Evolutionary conservation across 1,140 invertebrate genomes (phyloP).

Genomic region (Caenorhabditis briggsae): DNA sequence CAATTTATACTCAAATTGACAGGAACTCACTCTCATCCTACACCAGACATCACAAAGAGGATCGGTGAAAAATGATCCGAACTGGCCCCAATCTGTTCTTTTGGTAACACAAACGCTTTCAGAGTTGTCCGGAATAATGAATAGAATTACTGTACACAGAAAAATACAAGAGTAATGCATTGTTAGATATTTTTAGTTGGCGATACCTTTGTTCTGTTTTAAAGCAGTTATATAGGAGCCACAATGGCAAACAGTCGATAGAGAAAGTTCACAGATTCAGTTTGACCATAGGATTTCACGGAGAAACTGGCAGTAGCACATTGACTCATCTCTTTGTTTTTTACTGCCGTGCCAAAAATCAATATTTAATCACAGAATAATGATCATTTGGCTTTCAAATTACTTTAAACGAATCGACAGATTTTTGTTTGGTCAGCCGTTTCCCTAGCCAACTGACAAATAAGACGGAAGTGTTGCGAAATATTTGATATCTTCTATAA

Average conservation of each 20-base stretch:
- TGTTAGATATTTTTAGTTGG: neutral
- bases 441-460: neutral
- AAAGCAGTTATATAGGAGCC: neutral
- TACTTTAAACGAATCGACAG: neutral
- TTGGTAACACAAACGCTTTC: conserved; percentile 6
- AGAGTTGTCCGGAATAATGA: neutral
- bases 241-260: neutral
- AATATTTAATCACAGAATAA: neutral
- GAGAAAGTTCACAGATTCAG: neutral
- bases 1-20: neutral
- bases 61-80: conserved; percentile 39
- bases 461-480: neutral
- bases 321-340: conserved; percentile 45
- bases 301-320: neutral
- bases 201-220: neutral
- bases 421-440: conserved; percentile 24
- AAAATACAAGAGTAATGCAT: conserved; percentile 4
- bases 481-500: neutral
- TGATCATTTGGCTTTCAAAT: conserved; percentile 36
- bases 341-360: neutral
- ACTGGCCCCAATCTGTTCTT: conserved; percentile 38
- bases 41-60: conserved; percentile 40
- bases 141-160: neutral
- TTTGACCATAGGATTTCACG: conserved; percentile 11
- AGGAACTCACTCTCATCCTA: conserved; percentile 9